Base-by-base conservation (phyloP, 2,113 vertebrate species). In the Anolis carolinensis region DNA sequence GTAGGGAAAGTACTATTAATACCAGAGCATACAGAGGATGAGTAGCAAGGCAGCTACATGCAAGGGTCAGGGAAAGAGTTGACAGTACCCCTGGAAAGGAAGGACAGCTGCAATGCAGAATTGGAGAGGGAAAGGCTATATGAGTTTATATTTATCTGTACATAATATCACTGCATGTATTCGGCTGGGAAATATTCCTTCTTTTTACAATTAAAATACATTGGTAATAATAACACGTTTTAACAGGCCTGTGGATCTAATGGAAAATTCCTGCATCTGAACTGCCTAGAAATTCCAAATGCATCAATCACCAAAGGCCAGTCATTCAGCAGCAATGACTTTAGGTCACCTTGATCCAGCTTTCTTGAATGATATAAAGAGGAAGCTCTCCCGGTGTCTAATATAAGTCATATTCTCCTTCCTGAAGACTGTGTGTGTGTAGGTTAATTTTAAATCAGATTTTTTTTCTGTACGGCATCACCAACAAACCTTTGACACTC, bases 391-490 rank as follows among this genome's bases (percentile, higher is more conserved):
- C 34, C 73, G 55, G 6, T 55, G 52, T 55, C 10, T 59, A 59
- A 44, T 78, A 68, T 67, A 32, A 77, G 52, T 59, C 50, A 5
- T 48, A 30, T 25, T 36, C 7, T 8, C 8, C 39, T 52, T 87
- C 85, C 75, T 11, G 79, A 87, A 59, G 0, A 65, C 7, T 2
- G 0, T 18, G 0, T 32, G 82, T 84, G 11, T 52, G 80, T 52
- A 73, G 44, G 11, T 72, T 1, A 11, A 88, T 86, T 86, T 65
- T 85, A 34, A 62, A 4, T 3, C 18, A 78, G 83, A 44, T 90
- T 27, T 36, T 81, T 87, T 86, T 93, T 92, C 89, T 84, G 85
- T 81, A 93, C 72, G 11, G 72, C 87, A 89, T 34, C 87, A 30
- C 7, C 78, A 73, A 70, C 0, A 0, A 44, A 74, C 52, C 34